Evolutionary conservation across 2,888 invertebrate species (phyloP).

Genomic region (Hermodice carunculata): DNA sequence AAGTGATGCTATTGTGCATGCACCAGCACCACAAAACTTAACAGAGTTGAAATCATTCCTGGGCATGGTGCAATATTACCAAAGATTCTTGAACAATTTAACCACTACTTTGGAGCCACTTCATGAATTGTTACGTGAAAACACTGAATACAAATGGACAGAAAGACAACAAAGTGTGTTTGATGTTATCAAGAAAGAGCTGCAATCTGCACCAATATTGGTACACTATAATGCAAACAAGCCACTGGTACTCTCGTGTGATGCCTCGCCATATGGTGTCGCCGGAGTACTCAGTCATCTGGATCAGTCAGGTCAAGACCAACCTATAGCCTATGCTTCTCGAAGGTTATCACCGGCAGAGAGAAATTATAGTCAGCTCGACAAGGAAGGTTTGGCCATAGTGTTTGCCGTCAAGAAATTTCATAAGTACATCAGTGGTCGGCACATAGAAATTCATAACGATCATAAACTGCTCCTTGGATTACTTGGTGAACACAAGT

Average conservation of each 20-base stretch:
- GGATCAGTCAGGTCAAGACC: conserved; percentile 62
- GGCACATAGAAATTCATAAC: conserved; percentile 65
- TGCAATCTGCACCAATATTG: conserved; percentile 35
- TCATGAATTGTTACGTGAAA: background rate
- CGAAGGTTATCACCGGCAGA: conserved; percentile 66
- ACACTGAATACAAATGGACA: background rate
- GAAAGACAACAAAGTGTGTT: background rate
- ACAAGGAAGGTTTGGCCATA: conserved; percentile 65
- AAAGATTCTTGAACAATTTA: background rate
- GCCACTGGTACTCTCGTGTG: conserved; percentile 58
- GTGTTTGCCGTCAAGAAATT: conserved; percentile 67
- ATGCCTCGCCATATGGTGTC: conserved; percentile 62
- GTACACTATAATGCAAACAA: conserved; percentile 52
- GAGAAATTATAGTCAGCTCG: conserved; percentile 59
- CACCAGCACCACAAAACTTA: background rate
- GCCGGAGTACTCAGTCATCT: conserved; percentile 49
- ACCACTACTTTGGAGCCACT: background rate
- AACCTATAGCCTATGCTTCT: conserved; percentile 68
- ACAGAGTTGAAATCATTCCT: background rate
- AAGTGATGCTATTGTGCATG: background rate
- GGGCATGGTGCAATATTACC: background rate
- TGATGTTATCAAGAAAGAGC: background rate
- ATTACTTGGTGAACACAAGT: conserved; percentile 55
- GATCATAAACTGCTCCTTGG: conserved; percentile 66
- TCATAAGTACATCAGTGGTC: conserved; percentile 64